Percentiles rank a stretch among this genome's conserved stretches.
Conservation (phyloP, 2,888 invertebrate species). For the Apoderus coryli region DNA sequence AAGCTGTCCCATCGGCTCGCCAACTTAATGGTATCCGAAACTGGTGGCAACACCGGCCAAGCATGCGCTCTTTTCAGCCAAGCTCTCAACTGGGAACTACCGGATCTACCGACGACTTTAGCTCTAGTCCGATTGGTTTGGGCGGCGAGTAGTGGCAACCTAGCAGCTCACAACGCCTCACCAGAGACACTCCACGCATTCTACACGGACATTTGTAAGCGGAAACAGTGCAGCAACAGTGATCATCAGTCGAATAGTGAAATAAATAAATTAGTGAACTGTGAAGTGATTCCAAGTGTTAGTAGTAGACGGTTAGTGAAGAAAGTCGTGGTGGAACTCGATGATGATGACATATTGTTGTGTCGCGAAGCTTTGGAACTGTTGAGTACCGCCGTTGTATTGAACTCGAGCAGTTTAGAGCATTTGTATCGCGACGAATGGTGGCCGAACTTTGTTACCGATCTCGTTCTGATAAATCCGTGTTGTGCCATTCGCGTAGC, state of each 20-base stretch:
- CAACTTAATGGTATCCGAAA: constrained; percentile 38
- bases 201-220: too few species aligned
- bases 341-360: constrained; percentile 29
- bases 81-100: constrained; percentile 52
- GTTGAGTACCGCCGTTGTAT: constrained; percentile 73
- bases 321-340: constrained; percentile 36
- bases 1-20: constrained; percentile 71
- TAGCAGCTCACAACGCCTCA: constrained; percentile 42
- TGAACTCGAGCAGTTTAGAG: constrained; percentile 79
- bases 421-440: constrained; percentile 54
- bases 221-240: too few species aligned
- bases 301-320: too few species aligned
- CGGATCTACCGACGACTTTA: constrained; percentile 56
- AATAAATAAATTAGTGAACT: too few species aligned
- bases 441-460: constrained; percentile 82
- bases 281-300: too few species aligned
- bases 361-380: constrained; percentile 90
- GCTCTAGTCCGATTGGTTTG: constrained; percentile 65
- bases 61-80: constrained; percentile 38
- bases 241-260: constrained; percentile 46
- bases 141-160: constrained; percentile 59
- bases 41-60: constrained; percentile 25
- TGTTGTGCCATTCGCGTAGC: constrained; percentile 57
- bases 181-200: constrained; percentile 47
- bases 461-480: constrained; percentile 72